Base-by-base conservation (phyloP, 1,140 invertebrate species). In the Drosophila pectinifera region DNA sequence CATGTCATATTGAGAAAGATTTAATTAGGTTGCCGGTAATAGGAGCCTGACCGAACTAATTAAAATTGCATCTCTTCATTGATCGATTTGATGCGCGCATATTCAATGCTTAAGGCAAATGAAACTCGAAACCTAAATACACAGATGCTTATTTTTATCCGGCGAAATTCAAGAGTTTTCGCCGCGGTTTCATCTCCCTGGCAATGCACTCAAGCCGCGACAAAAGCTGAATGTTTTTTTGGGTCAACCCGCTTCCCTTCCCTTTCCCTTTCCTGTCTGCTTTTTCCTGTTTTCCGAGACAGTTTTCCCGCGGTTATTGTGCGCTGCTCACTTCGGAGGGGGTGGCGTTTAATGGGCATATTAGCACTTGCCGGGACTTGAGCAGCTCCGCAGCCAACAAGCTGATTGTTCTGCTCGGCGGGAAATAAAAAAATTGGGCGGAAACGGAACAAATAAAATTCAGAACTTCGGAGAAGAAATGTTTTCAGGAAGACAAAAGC, bases 171-270 rank as follows among this genome's bases (percentile, higher is more conserved):
- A 36, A 49, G 43, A 63, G 43, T 41, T 49, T 67, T 24, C 63
- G n/a, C 3, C 34, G 22, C 31, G 34, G 31, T 70, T 70, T 48
- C 64, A 70, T 70, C 68, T 70, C 68, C 68, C 53, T 70, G 51
- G 65, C 51, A 48, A 70, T 70, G 49, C 64, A 69, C 31, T 70
- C 64, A 57, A 48, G 34, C 14, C 22, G 13, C 54, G 39, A 67
- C 72, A 75, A 58, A 65, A 76, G 61, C 53, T 24, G 53, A 76
- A 76, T 76, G 73, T 76, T 76, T 76, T 76, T 76, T 76, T 76
- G 73, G 72, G 73, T 76, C 73, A 75, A 46, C 61, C 45, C 48
- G 45, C 67, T 20, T 43, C 36, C 14, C 26, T 24, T 41, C 43
- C 36, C 54, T 73, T 74, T 31, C 51, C n/a, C 13, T 49, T 76